Evolutionary conservation across 2,888 invertebrate genomes (phyloP), one percentile per base, ranked within the genome.

Genomic region (Rhorus exstirpatorius): DNA sequence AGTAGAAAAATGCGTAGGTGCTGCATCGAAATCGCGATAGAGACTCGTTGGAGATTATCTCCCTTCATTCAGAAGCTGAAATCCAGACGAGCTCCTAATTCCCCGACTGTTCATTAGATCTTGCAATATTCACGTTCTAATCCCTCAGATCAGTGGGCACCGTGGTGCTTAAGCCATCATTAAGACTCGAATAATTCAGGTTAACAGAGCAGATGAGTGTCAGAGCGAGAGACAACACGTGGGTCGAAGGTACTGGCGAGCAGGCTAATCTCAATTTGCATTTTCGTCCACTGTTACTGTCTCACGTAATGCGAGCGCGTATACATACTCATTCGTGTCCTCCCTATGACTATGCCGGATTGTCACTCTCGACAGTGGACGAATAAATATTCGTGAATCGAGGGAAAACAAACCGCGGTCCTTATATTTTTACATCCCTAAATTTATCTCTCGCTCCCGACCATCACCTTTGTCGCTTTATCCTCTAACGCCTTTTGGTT

Each of bases 151-250:
- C 92, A 92, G 92, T 91, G 90, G 90, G 88, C 89, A 38, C 76
- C 68, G 19, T 87, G 89, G 88, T 88, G 88, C 90, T 91, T 92
- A 92, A 93, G 92, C 93, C 91, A 91, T 93, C 92, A 92, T 93
- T 93, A 92, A 93, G 93, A 93, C 91, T 93, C 92, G 92, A 93
- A 93, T 92, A 93, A 93, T 93, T 92, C 92, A 92, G 90, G 93
- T 92, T 92, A 93, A 92, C 92, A 90, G 92, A 89, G 60, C 35
- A 31, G 68, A 46, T 41, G 60, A 61, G 70, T n/a, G n/a, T n/a
- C n/a, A 58, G 65, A 51, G 68, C 24, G 68, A 81, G 63, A 19
- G 67, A 67, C 21, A 61, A 72, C 79, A 65, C 71, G 67, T 71
- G 71, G 46, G 49, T 58, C 46, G 61, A 49, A 24, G 49, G 86